A percentile compares a stretch with the other conserved stretches of the same genome.
Evolutionary conservation across 2,888 invertebrate species (phyloP).

Genomic region (Oeneis ivallda): DNA sequence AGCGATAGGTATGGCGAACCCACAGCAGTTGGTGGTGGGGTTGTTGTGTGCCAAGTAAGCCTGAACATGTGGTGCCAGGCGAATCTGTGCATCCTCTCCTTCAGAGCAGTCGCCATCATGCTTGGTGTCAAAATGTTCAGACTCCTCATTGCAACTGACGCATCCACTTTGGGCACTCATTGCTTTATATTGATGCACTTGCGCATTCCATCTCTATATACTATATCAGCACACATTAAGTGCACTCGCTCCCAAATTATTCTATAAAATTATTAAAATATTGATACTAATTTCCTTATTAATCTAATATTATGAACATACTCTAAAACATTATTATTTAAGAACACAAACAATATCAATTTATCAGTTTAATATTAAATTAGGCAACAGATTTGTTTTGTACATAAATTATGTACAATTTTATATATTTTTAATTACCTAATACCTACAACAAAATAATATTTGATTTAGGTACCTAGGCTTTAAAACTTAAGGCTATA

Average conservation of each 20-base stretch:
- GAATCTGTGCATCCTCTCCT: conserved; percentile 73
- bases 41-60: conserved; percentile 89
- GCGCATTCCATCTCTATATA: conserved; percentile 49
- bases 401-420: no score
- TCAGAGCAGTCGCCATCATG: conserved; percentile 73
- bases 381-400: neutral
- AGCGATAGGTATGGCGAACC: conserved; percentile 90
- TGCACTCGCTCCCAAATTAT: conserved; percentile 21
- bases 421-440: neutral
- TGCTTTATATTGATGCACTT: conserved; percentile 47
- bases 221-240: conserved; percentile 17
- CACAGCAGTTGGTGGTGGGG: conserved; percentile 89
- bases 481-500: neutral
- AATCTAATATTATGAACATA: no score
- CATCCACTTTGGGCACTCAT: conserved; percentile 77
- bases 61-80: conserved; percentile 81
- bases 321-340: no score
- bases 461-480: neutral
- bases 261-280: conserved; percentile 12
- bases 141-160: conserved; percentile 73
- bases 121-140: conserved; percentile 68
- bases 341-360: no score
- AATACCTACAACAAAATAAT: neutral
- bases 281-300: neutral
- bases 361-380: neutral